These are phyloP conservation scores for Spinus olivaceus DNA, from an alignment of 2,797 vertebrate genomes.

Conservation along the genomic window DNA sequence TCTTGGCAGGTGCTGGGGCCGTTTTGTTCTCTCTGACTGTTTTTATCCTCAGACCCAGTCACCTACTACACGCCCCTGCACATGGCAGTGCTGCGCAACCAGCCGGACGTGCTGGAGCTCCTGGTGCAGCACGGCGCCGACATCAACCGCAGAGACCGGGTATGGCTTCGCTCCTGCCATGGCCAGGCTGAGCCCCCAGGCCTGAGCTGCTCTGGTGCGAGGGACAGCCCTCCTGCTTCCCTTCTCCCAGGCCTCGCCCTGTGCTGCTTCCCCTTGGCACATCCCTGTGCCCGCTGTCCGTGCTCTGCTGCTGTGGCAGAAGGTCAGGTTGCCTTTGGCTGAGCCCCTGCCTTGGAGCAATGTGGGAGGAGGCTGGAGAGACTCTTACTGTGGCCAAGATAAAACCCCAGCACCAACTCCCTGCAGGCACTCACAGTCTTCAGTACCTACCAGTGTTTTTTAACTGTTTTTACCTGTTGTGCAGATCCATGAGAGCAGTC, in stretches of 20 bases:
- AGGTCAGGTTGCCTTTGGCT: neutral
- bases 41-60: constrained; percentile 82
- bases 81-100: constrained; percentile 87
- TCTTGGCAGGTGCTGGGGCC: fast-evolving
- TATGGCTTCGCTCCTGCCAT: constrained; percentile 1
- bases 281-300: fast-evolving
- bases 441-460: fast-evolving
- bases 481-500: constrained; percentile 93
- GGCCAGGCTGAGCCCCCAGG: neutral
- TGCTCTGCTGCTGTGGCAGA: neutral
- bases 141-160: constrained; percentile 89
- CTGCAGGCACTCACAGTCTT: neutral
- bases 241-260: fast-evolving
- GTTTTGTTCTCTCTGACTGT: neutral
- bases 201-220: fast-evolving
- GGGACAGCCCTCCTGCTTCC: neutral
- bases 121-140: constrained; percentile 84
- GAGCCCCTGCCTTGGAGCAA: fast-evolving
- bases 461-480: neutral
- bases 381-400: fast-evolving
- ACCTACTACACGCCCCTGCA: constrained; percentile 93
- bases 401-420: fast-evolving
- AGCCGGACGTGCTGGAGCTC: constrained; percentile 82
- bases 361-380: neutral
- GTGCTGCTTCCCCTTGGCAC: fast-evolving